Conservation (phyloP, 2,888 invertebrate genomes). For the Thereva unica region DNA sequence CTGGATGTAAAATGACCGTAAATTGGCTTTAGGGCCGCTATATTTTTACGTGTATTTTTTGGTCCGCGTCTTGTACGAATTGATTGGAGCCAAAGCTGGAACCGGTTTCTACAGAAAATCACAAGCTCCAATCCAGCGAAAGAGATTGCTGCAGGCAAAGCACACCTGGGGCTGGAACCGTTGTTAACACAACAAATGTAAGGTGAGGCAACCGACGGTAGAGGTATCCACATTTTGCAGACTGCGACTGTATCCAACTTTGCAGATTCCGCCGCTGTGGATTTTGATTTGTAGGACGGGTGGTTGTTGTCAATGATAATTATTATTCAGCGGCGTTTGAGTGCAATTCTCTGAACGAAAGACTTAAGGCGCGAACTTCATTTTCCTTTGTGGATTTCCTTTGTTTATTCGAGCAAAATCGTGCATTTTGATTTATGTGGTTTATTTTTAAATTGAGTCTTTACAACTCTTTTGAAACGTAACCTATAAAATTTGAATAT, state of each 20-base stretch:
- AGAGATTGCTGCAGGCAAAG: not conserved
- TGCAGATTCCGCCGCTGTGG: too few relatives aligned
- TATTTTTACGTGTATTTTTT: not conserved
- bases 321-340: not conserved
- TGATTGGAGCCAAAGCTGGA: not conserved
- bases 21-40: not conserved
- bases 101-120: slow-evolving; percentile 6
- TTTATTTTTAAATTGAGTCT: too few relatives aligned
- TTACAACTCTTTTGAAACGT: too few relatives aligned
- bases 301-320: slow-evolving; percentile 8
- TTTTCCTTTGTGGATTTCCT: not conserved
- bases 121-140: not conserved
- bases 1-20: not conserved
- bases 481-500: too few relatives aligned
- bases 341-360: not conserved
- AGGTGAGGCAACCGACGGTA: too few relatives aligned
- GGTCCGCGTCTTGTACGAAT: not conserved
- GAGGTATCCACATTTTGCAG: too few relatives aligned
- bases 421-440: not conserved
- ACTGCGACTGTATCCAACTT: too few relatives aligned
- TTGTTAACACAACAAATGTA: too few relatives aligned
- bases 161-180: slow-evolving; percentile 11
- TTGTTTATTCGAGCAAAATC: not conserved
- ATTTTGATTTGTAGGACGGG: not conserved
- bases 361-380: slow-evolving; percentile 3